Evolutionary conservation across 1,140 invertebrate genomes (phyloP).

Genomic region (Neelides sp.): DNA sequence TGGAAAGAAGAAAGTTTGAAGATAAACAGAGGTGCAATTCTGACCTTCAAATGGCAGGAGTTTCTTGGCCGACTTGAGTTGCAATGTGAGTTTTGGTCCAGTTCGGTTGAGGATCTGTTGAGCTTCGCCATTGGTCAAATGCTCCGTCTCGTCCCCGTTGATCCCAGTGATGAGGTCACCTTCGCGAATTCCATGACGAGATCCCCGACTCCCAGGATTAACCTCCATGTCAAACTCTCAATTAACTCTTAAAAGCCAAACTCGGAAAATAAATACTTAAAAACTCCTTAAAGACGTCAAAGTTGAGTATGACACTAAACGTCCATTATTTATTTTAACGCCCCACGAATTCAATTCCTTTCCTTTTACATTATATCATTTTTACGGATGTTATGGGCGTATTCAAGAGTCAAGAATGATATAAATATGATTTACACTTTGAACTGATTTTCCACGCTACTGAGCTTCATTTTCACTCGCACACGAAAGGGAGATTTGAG

Average conservation of each 20-base stretch:
- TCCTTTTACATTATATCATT: not conserved
- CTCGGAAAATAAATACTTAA: not conserved
- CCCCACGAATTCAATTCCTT: not conserved
- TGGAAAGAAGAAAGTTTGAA: too few species aligned
- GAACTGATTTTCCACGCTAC: not conserved
- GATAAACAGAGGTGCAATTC: too few species aligned
- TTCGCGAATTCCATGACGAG: slow-evolving; percentile 58
- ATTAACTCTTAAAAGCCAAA: not conserved
- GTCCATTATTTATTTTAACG: too few species aligned
- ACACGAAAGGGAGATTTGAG: too few species aligned
- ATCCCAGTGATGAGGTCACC: slow-evolving; percentile 67
- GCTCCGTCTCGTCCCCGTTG: slow-evolving; percentile 53
- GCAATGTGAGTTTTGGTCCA: slow-evolving; percentile 53
- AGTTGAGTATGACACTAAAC: not conserved
- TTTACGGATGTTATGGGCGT: not conserved
- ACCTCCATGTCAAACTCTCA: slow-evolving; percentile 44
- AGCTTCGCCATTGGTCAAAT: slow-evolving; percentile 58
- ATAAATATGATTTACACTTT: too few species aligned
- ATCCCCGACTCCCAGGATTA: slow-evolving; percentile 66
- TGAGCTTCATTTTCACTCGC: too few species aligned
- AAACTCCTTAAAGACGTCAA: not conserved
- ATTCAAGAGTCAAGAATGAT: slow-evolving; percentile 1
- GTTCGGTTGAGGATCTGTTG: slow-evolving; percentile 57
- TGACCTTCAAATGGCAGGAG: slow-evolving; percentile 17
- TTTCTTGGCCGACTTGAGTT: slow-evolving; percentile 37